Base-by-base conservation (phyloP, 2,113 vertebrate genomes). In the Amphiprion percula region DNA sequence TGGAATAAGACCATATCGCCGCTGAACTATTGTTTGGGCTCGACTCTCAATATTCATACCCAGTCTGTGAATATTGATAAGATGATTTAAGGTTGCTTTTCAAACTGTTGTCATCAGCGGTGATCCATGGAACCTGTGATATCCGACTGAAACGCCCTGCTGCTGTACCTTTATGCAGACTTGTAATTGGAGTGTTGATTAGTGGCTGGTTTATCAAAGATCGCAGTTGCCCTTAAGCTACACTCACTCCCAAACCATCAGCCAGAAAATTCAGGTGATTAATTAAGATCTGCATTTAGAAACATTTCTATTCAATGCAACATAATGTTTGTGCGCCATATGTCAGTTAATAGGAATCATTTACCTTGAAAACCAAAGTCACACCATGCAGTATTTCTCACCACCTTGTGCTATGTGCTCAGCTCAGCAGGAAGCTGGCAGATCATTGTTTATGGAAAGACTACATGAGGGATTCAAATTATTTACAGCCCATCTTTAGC, bases 181-280 rank as follows among this genome's bases (percentile, higher is more conserved):
- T 62, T 84, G 55, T 67, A 71, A 78, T 37, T 37, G 33, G 24
- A 69, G 60, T 67, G 49, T 59, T 60, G 73, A 74, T 66, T 50
- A 67, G 10, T 16, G 63, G 26, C 11, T 15, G 39, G 21, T 62
- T 70, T 65, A 74, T 74, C 53, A 39, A 9, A 52, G 52, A 73
- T 47, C 33, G 49, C 52, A 59, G 58, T 11, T 9, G 19, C 44
- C 52, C 44, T n/a, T 50, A 55, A 56, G 30, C 10, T 21, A 33
- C 26, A 53, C 17, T 41, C 41, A 2, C 21, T 46, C 19, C 46
- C 19, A 44, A 15, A 37, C 17, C 5, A 30, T 62, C 63, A n/a
- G 14, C 54, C 4, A 52, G 49, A 55, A 26, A 56, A 26, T 49
- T 16, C 16, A 8, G 6, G 11, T 37, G 10, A 59, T 65, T 28